Conservation (phyloP, 37 sponge, comb jelly and placozoan genomes). For the Halisarca cf. caerulea region DNA sequence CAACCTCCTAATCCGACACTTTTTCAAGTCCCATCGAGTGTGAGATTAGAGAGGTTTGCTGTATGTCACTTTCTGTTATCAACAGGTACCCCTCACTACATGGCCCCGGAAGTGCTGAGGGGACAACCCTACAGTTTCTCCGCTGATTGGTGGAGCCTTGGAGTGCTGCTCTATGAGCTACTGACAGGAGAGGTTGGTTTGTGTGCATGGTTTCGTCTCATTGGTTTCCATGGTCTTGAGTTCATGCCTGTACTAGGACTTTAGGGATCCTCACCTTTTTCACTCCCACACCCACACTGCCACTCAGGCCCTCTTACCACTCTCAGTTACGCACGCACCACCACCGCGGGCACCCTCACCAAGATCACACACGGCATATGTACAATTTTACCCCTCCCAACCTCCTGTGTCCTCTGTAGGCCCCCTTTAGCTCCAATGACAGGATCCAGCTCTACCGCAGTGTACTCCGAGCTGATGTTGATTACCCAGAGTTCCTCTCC, state of each 20-base stretch:
- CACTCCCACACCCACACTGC: neutral
- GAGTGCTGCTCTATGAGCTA: conserved; percentile 78
- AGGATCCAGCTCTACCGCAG: conserved; percentile 61
- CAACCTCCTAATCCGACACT: no score
- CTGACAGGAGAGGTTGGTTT: conserved; percentile 69
- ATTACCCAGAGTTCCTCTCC: conserved; percentile 39
- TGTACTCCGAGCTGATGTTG: conserved; percentile 48
- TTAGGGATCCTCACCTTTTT: no score
- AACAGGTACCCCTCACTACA: conserved; percentile 83
- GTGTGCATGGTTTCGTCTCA: neutral
- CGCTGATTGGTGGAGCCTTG: conserved; percentile 90
- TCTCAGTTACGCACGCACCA: neutral
- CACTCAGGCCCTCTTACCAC: neutral
- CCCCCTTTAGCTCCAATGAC: conserved; percentile 67
- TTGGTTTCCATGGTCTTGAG: neutral
- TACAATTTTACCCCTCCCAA: neutral
- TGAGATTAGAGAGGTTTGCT: no score
- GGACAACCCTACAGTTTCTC: conserved; percentile 79
- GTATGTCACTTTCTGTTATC: neutral
- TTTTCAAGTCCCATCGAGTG: no score
- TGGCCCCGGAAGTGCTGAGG: conserved; percentile 82
- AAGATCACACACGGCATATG: no score
- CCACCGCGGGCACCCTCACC: neutral
- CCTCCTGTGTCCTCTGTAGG: neutral
- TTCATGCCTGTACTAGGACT: no score